These are phyloP conservation scores for Dysmachus trigonus DNA, from an alignment of 2,888 invertebrate genomes.

Conservation along the genomic window DNA sequence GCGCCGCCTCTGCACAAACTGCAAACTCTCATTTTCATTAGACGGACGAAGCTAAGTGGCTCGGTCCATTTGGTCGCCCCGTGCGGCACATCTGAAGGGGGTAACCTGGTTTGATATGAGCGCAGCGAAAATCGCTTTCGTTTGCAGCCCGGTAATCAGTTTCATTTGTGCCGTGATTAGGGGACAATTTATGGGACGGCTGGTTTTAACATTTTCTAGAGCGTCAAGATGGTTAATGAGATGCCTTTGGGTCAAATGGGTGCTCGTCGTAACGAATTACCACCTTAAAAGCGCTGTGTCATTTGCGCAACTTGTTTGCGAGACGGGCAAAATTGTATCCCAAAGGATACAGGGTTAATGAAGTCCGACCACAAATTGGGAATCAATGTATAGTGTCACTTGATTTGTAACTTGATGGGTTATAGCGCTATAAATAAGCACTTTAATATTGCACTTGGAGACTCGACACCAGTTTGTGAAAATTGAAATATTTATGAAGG, in stretches of 20 bases:
- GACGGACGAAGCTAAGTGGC: not conserved
- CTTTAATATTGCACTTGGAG: not conserved
- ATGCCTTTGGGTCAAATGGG: not conserved
- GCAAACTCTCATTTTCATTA: constrained; percentile 29
- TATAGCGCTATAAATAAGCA: not conserved
- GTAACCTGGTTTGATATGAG: not conserved
- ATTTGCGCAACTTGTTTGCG: not conserved
- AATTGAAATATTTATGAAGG: not conserved
- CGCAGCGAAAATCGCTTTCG: not conserved
- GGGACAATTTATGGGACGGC: not conserved
- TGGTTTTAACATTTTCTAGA: not conserved
- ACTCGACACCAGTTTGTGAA: not conserved
- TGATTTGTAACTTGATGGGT: not conserved
- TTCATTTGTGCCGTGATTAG: constrained; percentile 12
- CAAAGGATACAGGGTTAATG: not conserved
- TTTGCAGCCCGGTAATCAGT: not conserved
- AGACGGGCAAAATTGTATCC: not conserved
- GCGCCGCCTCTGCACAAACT: not conserved
- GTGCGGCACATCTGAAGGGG: not conserved
- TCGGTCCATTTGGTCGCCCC: not conserved
- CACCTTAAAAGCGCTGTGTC: not conserved
- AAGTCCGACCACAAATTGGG: not conserved
- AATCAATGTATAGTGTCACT: not conserved
- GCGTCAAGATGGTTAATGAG: not conserved
- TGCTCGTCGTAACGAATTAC: not conserved